Base-by-base conservation (phyloP, 2,113 vertebrate species). In the Cyanistes caeruleus region DNA sequence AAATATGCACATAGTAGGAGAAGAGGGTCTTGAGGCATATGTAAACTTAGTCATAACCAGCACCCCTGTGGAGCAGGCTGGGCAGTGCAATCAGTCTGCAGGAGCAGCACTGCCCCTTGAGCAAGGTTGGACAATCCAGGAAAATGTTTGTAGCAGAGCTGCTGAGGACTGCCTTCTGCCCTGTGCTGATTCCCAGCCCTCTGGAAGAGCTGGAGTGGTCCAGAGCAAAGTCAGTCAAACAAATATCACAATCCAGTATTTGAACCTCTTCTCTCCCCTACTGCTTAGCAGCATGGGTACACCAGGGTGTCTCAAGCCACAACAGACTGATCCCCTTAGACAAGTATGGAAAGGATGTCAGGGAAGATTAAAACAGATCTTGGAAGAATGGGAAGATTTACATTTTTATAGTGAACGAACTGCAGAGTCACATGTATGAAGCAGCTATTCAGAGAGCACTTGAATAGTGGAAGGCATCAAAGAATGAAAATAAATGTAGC, bases 121-220 rank as follows among this genome's bases (percentile, higher is more conserved):
- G 2, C 7, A 28, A 17, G 4, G 4, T 0, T 5, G 4, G 4
- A 35, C n/a, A 11, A 13, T 6, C 8, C 11, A 20, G 16, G 11
- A 6, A 58, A 41, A 4, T 21, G 30, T 4, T 9, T 74, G 6
- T 7, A 37, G 19, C 10, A 43, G 30, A 10, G 13, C 49, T 84
- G 37, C 53, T 52, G 20, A 65, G 37, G 5, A 33, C 17, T 58
- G 37, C 13, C 10, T 69, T 11, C 15, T 35, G 15, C 39, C 35
- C 44, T 44, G 0, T 4, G 20, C 20, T 25, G 7, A 20, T 58
- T 37, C 60, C 68, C 1, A 0, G 2, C 6, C 21, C 37, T 52
- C 58, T 64, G 39, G 8, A 43, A 18, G 9, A 79, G 23, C 35
- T 37, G 41, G 2, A 72, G 24, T 55, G 5, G 11, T 39, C 23